These are phyloP conservation scores for Electrona antarctica DNA, from an alignment of 2,113 vertebrate genomes.

Conservation along the genomic window DNA sequence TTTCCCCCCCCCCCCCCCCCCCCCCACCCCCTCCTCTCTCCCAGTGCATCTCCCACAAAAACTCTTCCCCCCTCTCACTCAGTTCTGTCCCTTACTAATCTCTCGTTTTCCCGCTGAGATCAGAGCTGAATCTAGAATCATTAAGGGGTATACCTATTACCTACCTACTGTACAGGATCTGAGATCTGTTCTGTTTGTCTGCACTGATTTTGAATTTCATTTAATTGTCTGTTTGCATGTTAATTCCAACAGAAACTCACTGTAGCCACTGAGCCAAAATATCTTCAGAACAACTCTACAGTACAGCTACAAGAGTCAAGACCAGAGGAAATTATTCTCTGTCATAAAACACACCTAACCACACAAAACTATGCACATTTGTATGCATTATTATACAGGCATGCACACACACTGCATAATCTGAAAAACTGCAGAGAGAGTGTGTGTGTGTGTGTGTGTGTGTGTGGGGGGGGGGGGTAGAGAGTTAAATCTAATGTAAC, in stretches of 20 bases:
- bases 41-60: conserved; percentile 28
- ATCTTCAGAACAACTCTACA: conserved; percentile 26
- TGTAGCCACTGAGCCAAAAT: conserved; percentile 3
- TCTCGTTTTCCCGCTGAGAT: conserved; percentile 24
- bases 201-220: no score
- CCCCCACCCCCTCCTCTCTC: conserved; percentile 58
- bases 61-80: conserved; percentile 1
- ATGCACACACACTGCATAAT: conserved; percentile 9
- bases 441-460: no score
- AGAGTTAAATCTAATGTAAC: conserved; percentile 37
- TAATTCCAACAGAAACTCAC: background rate
- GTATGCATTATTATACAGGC: conserved; percentile 16
- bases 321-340: conserved; percentile 3
- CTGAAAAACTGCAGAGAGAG: no score
- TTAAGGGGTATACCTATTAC: no score
- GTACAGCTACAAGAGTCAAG: background rate
- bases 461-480: no score
- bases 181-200: conserved; percentile 13
- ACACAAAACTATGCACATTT: conserved; percentile 18
- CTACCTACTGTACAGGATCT: background rate
- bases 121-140: conserved; percentile 33
- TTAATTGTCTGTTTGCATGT: no score
- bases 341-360: background rate
- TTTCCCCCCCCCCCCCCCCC: conserved; percentile 12
- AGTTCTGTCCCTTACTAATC: conserved; percentile 14